Evolutionary conservation across 2,888 invertebrate species (phyloP).

Genomic region (Drosophila kokeensis): DNA sequence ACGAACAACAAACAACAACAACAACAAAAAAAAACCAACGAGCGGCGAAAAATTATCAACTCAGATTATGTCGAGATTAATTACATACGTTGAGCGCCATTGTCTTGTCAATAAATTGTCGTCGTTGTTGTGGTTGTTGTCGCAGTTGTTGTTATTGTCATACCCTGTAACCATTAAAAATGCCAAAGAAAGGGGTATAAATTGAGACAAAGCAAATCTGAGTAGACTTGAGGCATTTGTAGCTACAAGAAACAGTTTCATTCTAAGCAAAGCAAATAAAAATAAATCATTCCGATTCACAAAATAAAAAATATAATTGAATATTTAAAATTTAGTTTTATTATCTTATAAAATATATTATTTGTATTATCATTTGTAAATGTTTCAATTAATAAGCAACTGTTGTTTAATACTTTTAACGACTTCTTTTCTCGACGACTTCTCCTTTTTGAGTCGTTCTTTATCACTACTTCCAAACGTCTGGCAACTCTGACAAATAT

Average conservation of each 20-base stretch:
- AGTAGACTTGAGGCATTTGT: neutral
- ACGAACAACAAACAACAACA: conserved; percentile 39
- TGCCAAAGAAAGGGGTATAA: neutral
- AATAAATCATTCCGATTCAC: neutral
- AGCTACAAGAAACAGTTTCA: neutral
- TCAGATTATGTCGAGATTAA: conserved; percentile 85
- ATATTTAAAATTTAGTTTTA: neutral
- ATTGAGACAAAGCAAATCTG: neutral
- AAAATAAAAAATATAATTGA: neutral
- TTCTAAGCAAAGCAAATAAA: neutral
- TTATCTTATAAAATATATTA: neutral
- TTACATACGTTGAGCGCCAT: conserved; percentile 83
- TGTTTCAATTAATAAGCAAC: neutral
- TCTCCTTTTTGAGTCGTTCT: neutral
- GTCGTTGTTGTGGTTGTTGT: conserved; percentile 56
- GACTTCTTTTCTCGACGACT: neutral
- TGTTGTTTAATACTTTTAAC: neutral
- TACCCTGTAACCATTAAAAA: conserved; percentile 19
- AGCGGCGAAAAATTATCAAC: conserved; percentile 82
- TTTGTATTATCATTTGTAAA: neutral
- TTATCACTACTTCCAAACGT: rapidly evolving
- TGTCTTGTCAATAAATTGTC: conserved; percentile 84
- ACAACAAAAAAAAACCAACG: conserved; percentile 55
- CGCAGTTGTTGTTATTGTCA: conserved; percentile 34
- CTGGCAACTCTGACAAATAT: neutral